phyloP scores from a whole-genome alignment of 2,888 invertebrate genomes.

The Tridacna crocea region DNA sequence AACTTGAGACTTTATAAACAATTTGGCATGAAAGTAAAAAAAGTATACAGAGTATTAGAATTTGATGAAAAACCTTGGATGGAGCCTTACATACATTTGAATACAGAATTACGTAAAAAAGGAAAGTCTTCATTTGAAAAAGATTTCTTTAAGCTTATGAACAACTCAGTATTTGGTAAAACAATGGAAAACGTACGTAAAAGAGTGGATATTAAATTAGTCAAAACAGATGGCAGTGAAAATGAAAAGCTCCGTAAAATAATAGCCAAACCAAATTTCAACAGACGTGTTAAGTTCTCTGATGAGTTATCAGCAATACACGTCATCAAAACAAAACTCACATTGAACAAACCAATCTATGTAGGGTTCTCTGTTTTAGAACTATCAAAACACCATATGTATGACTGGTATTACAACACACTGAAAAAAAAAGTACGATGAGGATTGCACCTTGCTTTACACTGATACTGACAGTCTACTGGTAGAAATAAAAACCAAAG shows the following conservation, averaged over 20 bases:
- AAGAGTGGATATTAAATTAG: no score
- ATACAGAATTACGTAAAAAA: conserved; percentile 16
- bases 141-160: no score
- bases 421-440: conserved; percentile 1
- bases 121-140: conserved; percentile 18
- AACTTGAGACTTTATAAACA: not conserved
- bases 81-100: conserved; percentile 16
- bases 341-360: conserved; percentile 48
- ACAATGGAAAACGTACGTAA: no score
- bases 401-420: conserved; percentile 76
- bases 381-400: conserved; percentile 50
- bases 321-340: conserved; percentile 21
- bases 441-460: conserved; percentile 30
- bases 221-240: no score
- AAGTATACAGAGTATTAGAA: conserved; percentile 7
- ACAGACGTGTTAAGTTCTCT: conserved; percentile 34
- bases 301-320: conserved; percentile 6
- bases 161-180: no score
- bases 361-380: conserved; percentile 43
- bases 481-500: no score
- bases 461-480: no score
- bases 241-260: no score
- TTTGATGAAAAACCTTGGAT: conserved; percentile 27
- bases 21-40: not conserved
- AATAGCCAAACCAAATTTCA: conserved; percentile 26